Evolutionary conservation across 2,888 invertebrate genomes (phyloP).

Genomic region (Heliconius hortense): DNA sequence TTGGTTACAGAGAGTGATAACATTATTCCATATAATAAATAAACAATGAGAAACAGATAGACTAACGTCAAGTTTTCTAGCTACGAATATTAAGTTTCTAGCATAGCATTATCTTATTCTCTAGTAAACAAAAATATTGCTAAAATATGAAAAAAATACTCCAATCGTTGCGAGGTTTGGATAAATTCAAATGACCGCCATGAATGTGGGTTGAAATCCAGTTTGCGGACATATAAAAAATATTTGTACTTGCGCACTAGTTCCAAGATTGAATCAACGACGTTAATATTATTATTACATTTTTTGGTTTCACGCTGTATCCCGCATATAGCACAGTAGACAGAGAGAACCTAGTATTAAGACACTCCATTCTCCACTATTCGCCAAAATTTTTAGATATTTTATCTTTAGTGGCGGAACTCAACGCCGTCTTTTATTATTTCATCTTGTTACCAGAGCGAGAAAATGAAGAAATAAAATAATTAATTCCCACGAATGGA

Average conservation of each 20-base stretch:
- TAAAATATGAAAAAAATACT: not conserved
- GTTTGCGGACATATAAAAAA: not conserved
- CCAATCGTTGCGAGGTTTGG: not conserved
- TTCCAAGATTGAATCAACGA: no score
- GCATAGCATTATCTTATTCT: not conserved
- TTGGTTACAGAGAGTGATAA: not conserved
- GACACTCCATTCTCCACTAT: no score
- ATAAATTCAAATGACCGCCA: not conserved
- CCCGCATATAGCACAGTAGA: no score
- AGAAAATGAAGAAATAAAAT: no score
- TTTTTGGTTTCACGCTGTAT: no score
- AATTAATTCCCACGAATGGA: no score
- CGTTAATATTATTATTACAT: no score
- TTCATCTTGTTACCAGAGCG: no score
- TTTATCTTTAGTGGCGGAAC: no score
- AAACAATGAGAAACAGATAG: constrained; percentile 25
- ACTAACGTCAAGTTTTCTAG: constrained; percentile 3
- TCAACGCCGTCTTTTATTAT: no score
- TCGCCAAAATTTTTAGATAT: no score
- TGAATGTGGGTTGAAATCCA: not conserved
- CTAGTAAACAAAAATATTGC: not conserved
- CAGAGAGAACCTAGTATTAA: no score
- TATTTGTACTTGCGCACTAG: not conserved
- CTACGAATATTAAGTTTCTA: not conserved
- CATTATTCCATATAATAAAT: constrained; percentile 17